These are phyloP conservation scores for Helogale parvula DNA, from an alignment of 2,113 vertebrate species.

Conservation along the genomic window DNA sequence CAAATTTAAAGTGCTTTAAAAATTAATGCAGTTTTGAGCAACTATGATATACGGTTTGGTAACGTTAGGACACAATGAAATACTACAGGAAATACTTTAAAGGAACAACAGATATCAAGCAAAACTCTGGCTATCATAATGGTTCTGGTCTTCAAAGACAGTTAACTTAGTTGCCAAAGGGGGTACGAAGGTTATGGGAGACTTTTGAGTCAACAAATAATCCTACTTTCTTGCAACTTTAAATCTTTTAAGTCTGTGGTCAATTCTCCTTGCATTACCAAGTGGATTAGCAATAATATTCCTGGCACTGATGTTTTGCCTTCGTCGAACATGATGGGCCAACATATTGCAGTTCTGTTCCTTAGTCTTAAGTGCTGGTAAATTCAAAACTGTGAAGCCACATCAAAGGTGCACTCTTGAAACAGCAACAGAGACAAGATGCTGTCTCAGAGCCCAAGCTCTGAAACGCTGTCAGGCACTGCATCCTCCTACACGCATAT, in stretches of 20 bases:
- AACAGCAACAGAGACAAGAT: neutral
- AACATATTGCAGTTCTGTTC: neutral
- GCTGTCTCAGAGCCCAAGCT: neutral
- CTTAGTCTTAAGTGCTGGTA: neutral
- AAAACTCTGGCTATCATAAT: conserved; percentile 8
- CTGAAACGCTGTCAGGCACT: neutral
- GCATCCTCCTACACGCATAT: neutral
- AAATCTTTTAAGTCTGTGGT: conserved; percentile 52
- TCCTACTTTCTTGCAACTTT: conserved; percentile 48
- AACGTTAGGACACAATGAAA: conserved; percentile 27
- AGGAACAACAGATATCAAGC: conserved; percentile 16
- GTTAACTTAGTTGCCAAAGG: conserved; percentile 10
- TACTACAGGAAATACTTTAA: conserved; percentile 9
- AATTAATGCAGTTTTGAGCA: conserved; percentile 53
- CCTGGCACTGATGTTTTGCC: neutral
- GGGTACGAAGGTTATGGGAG: conserved; percentile 9
- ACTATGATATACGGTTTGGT: conserved; percentile 40
- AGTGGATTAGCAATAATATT: conserved; percentile 39
- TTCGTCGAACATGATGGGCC: neutral
- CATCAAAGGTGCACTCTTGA: neutral
- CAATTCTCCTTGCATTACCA: conserved; percentile 43
- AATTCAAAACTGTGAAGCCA: neutral
- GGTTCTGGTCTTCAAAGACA: conserved; percentile 50
- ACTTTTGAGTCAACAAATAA: conserved; percentile 33
- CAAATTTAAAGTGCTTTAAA: conserved; percentile 49